Evolutionary conservation across 2,888 invertebrate species (phyloP).

Genomic region (Protophormia terraenovae): DNA sequence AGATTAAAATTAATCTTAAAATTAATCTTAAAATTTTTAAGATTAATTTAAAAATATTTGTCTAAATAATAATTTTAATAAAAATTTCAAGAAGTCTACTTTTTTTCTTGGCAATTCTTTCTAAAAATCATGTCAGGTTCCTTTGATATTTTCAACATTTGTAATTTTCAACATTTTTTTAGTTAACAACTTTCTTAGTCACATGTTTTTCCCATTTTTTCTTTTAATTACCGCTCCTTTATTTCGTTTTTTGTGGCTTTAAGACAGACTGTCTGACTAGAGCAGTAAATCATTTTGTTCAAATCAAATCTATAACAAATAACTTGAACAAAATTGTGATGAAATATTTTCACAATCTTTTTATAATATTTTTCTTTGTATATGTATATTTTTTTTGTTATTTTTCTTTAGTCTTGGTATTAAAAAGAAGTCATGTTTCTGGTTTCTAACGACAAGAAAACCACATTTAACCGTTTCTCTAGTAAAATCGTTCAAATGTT

Average conservation of each 20-base stretch:
- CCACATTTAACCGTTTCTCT: conserved; percentile 60
- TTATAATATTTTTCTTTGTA: neutral
- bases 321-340: conserved; percentile 54
- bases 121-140: neutral
- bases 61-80: no score
- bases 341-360: conserved; percentile 59
- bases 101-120: neutral
- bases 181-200: neutral
- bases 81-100: neutral
- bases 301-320: conserved; percentile 58
- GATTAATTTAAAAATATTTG: no score
- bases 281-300: conserved; percentile 42
- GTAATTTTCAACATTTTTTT: no score
- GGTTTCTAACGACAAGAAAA: conserved; percentile 52
- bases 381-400: neutral
- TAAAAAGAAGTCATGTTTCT: conserved; percentile 63
- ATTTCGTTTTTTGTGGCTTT: neutral
- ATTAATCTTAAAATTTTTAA: no score
- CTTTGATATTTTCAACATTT: no score
- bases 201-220: neutral
- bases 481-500: conserved; percentile 5
- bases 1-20: no score
- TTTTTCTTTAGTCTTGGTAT: conserved; percentile 23
- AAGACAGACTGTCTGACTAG: neutral
- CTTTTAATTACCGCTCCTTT: conserved; percentile 20